These are phyloP conservation scores for Rhinella marina DNA, from an alignment of 2,797 vertebrate species.

Conservation along the genomic window DNA sequence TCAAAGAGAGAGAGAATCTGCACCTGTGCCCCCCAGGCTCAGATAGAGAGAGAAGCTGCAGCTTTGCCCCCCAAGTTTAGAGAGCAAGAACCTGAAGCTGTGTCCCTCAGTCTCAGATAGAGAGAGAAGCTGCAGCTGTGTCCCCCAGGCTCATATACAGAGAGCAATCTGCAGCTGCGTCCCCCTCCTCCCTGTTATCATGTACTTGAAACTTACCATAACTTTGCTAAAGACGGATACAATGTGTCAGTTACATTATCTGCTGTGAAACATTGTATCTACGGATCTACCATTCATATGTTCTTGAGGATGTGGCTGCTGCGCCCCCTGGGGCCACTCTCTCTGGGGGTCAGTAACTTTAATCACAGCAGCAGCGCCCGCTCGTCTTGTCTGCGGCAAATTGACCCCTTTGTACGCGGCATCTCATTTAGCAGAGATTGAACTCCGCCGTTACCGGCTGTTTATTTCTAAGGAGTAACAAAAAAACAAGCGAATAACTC, in stretches of 20 bases:
- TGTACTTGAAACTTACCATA: no score
- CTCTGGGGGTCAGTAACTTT: not conserved
- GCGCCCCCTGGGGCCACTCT: not conserved
- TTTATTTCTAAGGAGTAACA: constrained; percentile 55
- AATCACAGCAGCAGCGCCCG: not conserved
- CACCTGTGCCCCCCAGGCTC: not conserved
- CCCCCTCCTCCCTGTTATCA: no score
- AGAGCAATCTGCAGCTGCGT: not conserved
- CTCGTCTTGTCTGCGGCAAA: not conserved
- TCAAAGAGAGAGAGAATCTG: no score
- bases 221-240: no score
- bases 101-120: not conserved
- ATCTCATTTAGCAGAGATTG: constrained; percentile 39
- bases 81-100: no score
- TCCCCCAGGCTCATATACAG: no score
- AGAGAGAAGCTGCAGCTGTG: not conserved
- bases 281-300: not conserved
- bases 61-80: no score
- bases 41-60: not conserved
- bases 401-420: not conserved
- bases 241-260: no score
- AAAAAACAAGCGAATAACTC: constrained; percentile 55
- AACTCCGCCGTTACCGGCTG: constrained; percentile 41
- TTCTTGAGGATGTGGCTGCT: not conserved
- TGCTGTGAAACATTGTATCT: no score